Evolutionary conservation across 2,797 vertebrate genomes (phyloP), one percentile per base, ranked within the genome.

Genomic region (Aselliscus stoliczkanus): DNA sequence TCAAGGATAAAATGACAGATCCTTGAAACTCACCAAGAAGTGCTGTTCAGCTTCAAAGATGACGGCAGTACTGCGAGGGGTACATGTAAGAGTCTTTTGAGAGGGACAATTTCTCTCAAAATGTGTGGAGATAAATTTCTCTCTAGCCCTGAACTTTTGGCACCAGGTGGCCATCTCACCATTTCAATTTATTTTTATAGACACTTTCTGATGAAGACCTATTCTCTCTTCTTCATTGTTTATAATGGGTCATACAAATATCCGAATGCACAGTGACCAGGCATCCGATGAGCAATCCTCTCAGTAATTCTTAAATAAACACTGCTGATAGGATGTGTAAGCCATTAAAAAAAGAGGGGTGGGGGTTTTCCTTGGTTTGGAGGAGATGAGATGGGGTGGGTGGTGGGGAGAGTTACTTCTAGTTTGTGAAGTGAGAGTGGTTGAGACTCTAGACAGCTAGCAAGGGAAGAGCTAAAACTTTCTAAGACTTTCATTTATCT

Each of bases 401-500:
- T 42, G 42, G 42, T 6, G 7, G 15, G 54, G 5, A 60, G 50
- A 14, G 2, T 6, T n/a, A 44, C 52, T 70, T 92, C n/a, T 76
- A 18, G 70, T 80, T 54, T 58, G 65, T 79, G 23, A 17, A 65
- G 60, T 15, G 18, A 37, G 54, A 15, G 58, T 79, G 62, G 67
- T 25, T 58, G 69, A 60, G 31, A 60, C 47, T 39, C 54, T 89
- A 56, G 44, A 27, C 54, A 31, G 18, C 54, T 90, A 60, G 83
- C 1, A 93, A 95, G 34, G 47, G 85, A 97, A 96, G 94, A 47
- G 31, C 90, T 13, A 93, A 92, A 98, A 97, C 96, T 98, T 97
- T 96, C 95, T 95, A 98, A 97, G 97, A 96, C 96, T 98, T 98
- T 90, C 85, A 98, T 98, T 98, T 98, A 96, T 98, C 98, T 98